A percentile compares a stretch with the other conserved stretches of the same genome.
These are phyloP conservation scores for Macrotus californicus DNA, from an alignment of 2,113 vertebrate genomes.

Conservation along the genomic window DNA sequence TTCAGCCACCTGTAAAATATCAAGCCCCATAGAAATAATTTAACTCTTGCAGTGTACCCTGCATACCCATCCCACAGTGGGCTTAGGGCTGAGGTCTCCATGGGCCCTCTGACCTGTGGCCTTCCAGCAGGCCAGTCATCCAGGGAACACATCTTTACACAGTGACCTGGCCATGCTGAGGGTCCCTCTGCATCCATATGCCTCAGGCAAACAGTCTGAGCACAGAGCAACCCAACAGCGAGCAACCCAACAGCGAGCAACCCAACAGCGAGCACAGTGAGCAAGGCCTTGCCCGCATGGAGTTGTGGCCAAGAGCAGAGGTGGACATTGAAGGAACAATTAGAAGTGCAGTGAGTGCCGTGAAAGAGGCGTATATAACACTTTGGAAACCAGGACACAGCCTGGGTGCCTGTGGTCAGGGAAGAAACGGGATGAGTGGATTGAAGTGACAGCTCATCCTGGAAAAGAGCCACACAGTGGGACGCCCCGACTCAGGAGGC, in stretches of 20 bases:
- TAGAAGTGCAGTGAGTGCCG: background rate
- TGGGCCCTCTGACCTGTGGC: background rate
- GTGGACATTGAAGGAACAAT: background rate
- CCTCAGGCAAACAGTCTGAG: background rate
- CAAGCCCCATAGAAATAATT: background rate
- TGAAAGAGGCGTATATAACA: background rate
- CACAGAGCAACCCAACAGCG: too few species aligned
- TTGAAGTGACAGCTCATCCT: background rate
- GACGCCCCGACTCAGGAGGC: background rate
- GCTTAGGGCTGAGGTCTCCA: background rate
- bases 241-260: too few species aligned
- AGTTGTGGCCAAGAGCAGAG: background rate
- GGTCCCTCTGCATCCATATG: background rate
- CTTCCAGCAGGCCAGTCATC: background rate
- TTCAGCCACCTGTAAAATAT: background rate
- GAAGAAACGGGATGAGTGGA: background rate
- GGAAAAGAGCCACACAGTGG: background rate
- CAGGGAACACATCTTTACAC: background rate
- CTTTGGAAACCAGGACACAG: background rate
- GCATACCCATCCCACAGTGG: fast-evolving
- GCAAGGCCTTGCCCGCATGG: background rate
- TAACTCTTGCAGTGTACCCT: background rate
- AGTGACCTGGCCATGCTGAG: background rate
- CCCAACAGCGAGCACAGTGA: background rate
- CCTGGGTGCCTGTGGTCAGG: background rate